Conservation (phyloP, 2,888 invertebrate genomes). For the Parthenolecanium corni region DNA sequence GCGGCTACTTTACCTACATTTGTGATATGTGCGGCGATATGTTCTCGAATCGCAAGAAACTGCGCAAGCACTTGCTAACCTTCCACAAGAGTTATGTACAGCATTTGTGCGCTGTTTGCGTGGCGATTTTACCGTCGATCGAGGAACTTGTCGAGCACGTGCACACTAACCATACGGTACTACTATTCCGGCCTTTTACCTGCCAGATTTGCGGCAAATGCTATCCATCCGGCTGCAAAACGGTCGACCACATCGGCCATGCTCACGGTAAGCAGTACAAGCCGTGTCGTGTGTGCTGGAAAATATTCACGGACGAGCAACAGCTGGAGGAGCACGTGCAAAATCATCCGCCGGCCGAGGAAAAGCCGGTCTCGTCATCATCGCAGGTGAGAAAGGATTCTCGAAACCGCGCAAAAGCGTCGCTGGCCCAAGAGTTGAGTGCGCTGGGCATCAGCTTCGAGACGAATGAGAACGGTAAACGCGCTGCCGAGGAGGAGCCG, state of each 20-base stretch:
- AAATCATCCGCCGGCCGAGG: conserved; percentile 33
- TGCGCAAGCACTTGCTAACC: conserved; percentile 48
- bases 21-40: conserved; percentile 50
- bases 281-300: conserved; percentile 48
- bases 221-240: conserved; percentile 49
- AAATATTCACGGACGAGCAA: conserved; percentile 45
- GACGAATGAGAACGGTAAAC: background rate
- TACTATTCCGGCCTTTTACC: conserved; percentile 43
- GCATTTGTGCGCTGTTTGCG: conserved; percentile 47
- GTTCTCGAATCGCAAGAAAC: conserved; percentile 46
- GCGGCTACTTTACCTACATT: conserved; percentile 31
- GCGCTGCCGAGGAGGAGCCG: background rate
- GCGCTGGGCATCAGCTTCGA: background rate
- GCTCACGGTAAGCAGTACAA: conserved; percentile 48
- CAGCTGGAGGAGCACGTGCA: conserved; percentile 44
- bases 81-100: conserved; percentile 46
- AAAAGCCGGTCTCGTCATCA: conserved; percentile 25
- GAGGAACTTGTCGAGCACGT: conserved; percentile 47
- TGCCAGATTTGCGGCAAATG: conserved; percentile 50
- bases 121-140: conserved; percentile 46
- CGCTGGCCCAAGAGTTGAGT: background rate
- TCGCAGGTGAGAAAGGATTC: background rate
- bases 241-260: conserved; percentile 48
- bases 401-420: background rate
- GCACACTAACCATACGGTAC: conserved; percentile 42